Evolutionary conservation across 1,140 invertebrate genomes (phyloP).

Genomic region (Tigriopus japonicus): DNA sequence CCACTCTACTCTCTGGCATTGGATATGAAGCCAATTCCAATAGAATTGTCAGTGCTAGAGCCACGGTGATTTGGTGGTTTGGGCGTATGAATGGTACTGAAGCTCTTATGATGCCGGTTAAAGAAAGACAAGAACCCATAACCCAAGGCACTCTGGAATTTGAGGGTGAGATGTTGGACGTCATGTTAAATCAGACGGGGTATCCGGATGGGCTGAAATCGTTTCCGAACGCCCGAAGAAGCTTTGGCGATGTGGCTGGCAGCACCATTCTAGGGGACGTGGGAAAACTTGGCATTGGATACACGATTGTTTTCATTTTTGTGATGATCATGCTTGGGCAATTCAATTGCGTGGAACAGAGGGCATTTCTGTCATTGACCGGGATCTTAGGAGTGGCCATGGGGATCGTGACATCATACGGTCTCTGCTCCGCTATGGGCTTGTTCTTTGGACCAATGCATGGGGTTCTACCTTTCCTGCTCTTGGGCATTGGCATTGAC

Average conservation of each 20-base stretch:
- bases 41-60: neutral
- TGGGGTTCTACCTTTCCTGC: conserved; percentile 40
- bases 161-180: conserved; percentile 7
- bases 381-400: conserved; percentile 51
- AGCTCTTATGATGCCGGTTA: neutral
- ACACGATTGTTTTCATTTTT: conserved; percentile 33
- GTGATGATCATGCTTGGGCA: conserved; percentile 35
- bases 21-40: neutral
- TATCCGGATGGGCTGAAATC: conserved; percentile 6
- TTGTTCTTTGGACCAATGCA: conserved; percentile 61
- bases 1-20: neutral
- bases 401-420: conserved; percentile 48
- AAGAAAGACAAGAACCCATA: neutral
- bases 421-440: conserved; percentile 47
- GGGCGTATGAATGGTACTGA: conserved; percentile 5
- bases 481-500: conserved; percentile 51
- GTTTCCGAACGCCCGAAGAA: conserved; percentile 16
- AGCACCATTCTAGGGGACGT: conserved; percentile 40
- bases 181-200: neutral
- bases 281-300: conserved; percentile 31
- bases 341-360: conserved; percentile 33
- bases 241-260: conserved; percentile 48
- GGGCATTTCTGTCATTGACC: conserved; percentile 38
- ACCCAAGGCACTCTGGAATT: neutral
- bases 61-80: conserved; percentile 9